phyloP scores from a whole-genome alignment of 2,888 invertebrate genomes.

The Ecdyonurus torrentis region DNA sequence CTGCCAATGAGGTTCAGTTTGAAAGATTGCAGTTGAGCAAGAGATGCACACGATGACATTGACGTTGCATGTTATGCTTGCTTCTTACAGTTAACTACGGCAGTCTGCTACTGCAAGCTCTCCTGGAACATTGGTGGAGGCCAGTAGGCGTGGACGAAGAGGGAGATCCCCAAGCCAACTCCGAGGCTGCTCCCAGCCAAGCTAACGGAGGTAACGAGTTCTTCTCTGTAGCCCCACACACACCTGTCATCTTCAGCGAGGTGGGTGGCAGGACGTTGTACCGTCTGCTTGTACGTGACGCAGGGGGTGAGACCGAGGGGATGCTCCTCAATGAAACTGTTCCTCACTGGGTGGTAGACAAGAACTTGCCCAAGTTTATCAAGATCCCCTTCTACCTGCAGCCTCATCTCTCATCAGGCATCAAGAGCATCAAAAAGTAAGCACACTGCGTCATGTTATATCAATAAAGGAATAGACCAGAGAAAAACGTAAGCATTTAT shows the following conservation, averaged over 20 bases:
- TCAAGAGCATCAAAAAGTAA: slow-evolving; percentile 61
- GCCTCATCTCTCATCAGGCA: slow-evolving; percentile 62
- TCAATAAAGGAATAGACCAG: too few species aligned
- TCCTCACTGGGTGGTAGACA: slow-evolving; percentile 90
- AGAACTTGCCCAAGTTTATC: slow-evolving; percentile 85
- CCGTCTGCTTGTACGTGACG: slow-evolving; percentile 73
- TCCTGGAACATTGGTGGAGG: slow-evolving; percentile 88
- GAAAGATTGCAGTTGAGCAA: too few species aligned
- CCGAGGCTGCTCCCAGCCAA: slow-evolving; percentile 20
- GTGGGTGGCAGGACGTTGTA: slow-evolving; percentile 90
- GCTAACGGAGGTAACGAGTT: slow-evolving; percentile 35
- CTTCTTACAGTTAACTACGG: slow-evolving; percentile 79
- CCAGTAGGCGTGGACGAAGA: slow-evolving; percentile 53
- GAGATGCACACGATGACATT: too few species aligned
- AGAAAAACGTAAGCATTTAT: too few species aligned
- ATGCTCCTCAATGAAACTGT: slow-evolving; percentile 83
- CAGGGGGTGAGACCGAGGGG: slow-evolving; percentile 87
- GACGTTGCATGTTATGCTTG: too few species aligned
- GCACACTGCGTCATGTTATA: too few species aligned
- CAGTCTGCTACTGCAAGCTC: slow-evolving; percentile 77
- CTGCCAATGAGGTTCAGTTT: too few species aligned
- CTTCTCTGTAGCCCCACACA: slow-evolving; percentile 86
- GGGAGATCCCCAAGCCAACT: slow-evolving; percentile 25
- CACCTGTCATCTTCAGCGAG: slow-evolving; percentile 94
- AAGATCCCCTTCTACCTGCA: slow-evolving; percentile 94